phyloP scores from a whole-genome alignment of 1,140 invertebrate genomes.

The Bombus vancouverensis region DNA sequence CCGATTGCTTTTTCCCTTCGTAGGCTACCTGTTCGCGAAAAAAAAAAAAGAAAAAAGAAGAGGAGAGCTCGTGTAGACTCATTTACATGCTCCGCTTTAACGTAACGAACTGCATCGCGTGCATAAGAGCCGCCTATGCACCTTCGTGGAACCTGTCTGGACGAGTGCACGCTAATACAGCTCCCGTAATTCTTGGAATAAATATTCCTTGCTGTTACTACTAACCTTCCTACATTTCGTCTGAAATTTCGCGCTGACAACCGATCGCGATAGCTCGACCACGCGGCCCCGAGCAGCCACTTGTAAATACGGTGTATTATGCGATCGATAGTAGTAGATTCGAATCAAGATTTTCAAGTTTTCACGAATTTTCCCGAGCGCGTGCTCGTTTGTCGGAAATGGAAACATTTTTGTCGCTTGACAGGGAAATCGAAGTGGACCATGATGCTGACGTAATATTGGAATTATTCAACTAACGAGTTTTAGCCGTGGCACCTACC shows the following conservation, averaged over 20 bases:
- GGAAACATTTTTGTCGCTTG: not conserved
- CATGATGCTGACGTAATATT: no score
- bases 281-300: no score
- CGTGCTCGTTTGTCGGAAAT: not conserved
- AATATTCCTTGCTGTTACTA: slow-evolving; percentile 59
- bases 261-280: slow-evolving; percentile 37
- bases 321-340: not conserved
- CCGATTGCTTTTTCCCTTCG: not conserved
- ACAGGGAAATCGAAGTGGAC: not conserved
- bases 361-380: not conserved
- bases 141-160: slow-evolving; percentile 52
- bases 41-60: not conserved
- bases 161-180: slow-evolving; percentile 58
- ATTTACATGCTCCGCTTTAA: slow-evolving; percentile 63
- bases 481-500: not conserved
- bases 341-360: not conserved
- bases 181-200: slow-evolving; percentile 57
- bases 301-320: slow-evolving; percentile 9
- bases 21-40: not conserved
- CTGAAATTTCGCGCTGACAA: slow-evolving; percentile 29
- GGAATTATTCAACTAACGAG: not conserved
- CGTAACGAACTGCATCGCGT: slow-evolving; percentile 59
- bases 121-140: slow-evolving; percentile 41
- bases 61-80: slow-evolving; percentile 36
- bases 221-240: slow-evolving; percentile 60